Percentiles rank a stretch among this genome's conserved stretches.
Conservation (phyloP, 1,140 invertebrate genomes). For the Diorhabda carinulata region DNA sequence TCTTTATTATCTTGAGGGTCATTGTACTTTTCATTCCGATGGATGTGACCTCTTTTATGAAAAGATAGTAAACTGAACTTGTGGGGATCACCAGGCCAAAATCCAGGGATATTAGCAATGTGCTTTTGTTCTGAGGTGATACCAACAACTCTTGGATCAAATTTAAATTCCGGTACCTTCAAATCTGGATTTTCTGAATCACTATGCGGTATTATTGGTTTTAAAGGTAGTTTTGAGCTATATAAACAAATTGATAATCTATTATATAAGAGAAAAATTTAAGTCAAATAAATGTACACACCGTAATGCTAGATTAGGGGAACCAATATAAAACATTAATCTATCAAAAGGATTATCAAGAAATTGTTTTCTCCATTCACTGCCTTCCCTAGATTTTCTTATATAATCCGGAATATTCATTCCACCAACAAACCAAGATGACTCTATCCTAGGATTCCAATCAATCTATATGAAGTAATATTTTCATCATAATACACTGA, state of each 20-base stretch:
- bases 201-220: conserved; percentile 55
- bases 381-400: conserved; percentile 37
- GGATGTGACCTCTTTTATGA: conserved; percentile 59
- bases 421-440: conserved; percentile 74
- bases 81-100: conserved; percentile 71
- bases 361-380: conserved; percentile 44
- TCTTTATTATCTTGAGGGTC: conserved; percentile 57
- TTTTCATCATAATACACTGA: not conserved
- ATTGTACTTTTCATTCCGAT: conserved; percentile 37
- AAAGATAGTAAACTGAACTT: conserved; percentile 75
- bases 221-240: conserved; percentile 54
- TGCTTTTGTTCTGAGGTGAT: conserved; percentile 54
- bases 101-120: conserved; percentile 71
- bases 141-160: conserved; percentile 57
- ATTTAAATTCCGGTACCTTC: conserved; percentile 54
- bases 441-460: conserved; percentile 69
- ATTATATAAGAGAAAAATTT: not conserved
- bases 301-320: conserved; percentile 60
- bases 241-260: not conserved
- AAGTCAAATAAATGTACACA: conserved; percentile 35
- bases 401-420: conserved; percentile 54
- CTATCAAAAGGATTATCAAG: conserved; percentile 57
- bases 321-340: conserved; percentile 62
- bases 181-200: conserved; percentile 56
- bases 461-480: conserved; percentile 53